A percentile compares a stretch with the other conserved stretches of the same genome.
These are phyloP conservation scores for Muraenolepis orangiensis DNA, from an alignment of 2,797 vertebrate genomes.

Conservation along the genomic window DNA sequence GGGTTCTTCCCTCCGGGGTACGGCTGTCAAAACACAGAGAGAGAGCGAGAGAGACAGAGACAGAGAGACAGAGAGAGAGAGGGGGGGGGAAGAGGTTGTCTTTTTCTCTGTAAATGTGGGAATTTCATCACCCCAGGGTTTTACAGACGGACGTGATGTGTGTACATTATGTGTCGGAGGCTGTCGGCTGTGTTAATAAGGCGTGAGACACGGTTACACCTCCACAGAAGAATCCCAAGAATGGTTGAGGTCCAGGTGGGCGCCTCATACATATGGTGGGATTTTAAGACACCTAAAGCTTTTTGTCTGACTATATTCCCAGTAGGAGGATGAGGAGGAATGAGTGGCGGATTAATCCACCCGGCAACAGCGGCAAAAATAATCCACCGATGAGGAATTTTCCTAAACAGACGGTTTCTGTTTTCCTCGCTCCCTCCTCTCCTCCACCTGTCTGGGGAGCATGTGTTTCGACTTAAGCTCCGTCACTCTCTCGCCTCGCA, in stretches of 20 bases:
- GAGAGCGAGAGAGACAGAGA: too few relatives aligned
- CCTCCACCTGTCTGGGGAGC: slow-evolving; percentile 19
- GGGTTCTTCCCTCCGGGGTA: not conserved
- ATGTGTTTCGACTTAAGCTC: slow-evolving; percentile 50
- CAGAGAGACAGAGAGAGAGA: too few relatives aligned
- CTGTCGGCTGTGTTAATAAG: slow-evolving; percentile 13
- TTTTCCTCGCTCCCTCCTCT: slow-evolving; percentile 8
- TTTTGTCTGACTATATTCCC: not conserved
- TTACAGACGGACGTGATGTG: slow-evolving; percentile 1
- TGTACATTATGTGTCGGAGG: slow-evolving; percentile 22
- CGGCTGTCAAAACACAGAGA: not conserved
- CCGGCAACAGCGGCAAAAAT: not conserved
- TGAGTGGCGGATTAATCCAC: not conserved
- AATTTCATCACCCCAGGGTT: not conserved
- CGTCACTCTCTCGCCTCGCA: not conserved
- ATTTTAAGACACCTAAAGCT: not conserved
- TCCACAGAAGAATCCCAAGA: slow-evolving; percentile 7
- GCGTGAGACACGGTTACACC: slow-evolving; percentile 5
- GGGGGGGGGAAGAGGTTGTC: too few relatives aligned
- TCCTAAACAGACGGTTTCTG: slow-evolving; percentile 1
- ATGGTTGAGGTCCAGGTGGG: slow-evolving; percentile 12
- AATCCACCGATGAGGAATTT: slow-evolving; percentile 27
- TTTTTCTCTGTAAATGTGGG: too few relatives aligned
- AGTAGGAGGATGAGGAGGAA: not conserved
- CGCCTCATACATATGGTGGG: not conserved